These are phyloP conservation scores for Phrynocephalus vlangalii DNA, from an alignment of 2,797 vertebrate genomes.

Conservation along the genomic window DNA sequence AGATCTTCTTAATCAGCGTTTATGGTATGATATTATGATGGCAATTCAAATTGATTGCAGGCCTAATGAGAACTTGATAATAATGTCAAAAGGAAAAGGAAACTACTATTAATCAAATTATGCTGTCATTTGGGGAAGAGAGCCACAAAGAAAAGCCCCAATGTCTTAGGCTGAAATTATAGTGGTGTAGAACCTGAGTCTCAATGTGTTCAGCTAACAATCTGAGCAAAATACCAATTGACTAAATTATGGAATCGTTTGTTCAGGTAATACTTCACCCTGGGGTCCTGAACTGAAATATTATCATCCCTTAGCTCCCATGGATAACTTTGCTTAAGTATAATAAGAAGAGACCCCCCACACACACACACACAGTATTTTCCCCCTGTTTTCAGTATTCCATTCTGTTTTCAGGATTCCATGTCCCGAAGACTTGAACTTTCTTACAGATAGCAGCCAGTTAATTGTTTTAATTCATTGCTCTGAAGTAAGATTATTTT, in stretches of 20 bases:
- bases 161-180: background rate
- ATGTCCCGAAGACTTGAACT: background rate
- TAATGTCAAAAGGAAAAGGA: constrained; percentile 74
- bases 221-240: background rate
- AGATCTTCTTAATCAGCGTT: constrained; percentile 77
- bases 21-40: constrained; percentile 77
- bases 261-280: background rate
- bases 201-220: background rate
- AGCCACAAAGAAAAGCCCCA: background rate
- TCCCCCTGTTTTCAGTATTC: too few relatives aligned
- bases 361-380: too few relatives aligned
- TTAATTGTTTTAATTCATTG: background rate
- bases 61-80: constrained; percentile 76
- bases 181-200: background rate
- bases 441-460: background rate
- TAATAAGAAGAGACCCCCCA: too few relatives aligned
- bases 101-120: constrained; percentile 72
- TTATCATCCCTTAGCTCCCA: background rate
- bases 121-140: constrained; percentile 64
- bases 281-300: background rate
- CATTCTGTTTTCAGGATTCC: too few relatives aligned
- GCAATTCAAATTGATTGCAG: constrained; percentile 79
- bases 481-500: background rate
- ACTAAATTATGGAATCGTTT: background rate
- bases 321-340: too few relatives aligned